Conservation (phyloP, 2,113 vertebrate species). For the Puntigrus tetrazona region DNA sequence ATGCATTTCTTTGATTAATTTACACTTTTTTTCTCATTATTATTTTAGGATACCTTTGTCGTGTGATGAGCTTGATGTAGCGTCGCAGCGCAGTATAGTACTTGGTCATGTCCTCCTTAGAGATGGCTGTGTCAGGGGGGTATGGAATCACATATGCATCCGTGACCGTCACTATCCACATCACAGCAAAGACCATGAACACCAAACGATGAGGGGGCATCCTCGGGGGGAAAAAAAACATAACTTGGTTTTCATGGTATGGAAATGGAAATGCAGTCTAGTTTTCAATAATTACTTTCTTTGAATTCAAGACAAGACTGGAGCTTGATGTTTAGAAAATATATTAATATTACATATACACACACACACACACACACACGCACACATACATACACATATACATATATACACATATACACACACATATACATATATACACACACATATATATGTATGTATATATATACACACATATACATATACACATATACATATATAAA, state of each 20-base stretch:
- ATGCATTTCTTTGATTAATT: neutral
- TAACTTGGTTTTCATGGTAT: too few relatives aligned
- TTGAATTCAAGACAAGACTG: neutral
- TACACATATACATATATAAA: too few relatives aligned
- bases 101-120: conserved; percentile 91
- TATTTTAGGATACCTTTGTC: conserved; percentile 90
- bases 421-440: too few relatives aligned
- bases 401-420: too few relatives aligned
- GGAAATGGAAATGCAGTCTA: neutral
- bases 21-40: conserved; percentile 6
- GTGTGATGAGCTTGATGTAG: conserved; percentile 97
- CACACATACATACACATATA: too few relatives aligned
- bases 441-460: too few relatives aligned
- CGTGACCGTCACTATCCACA: conserved; percentile 66
- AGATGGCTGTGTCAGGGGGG: conserved; percentile 89
- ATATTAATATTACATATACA: too few relatives aligned
- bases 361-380: too few relatives aligned
- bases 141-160: conserved; percentile 83
- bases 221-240: too few relatives aligned
- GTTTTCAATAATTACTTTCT: neutral
- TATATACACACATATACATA: too few relatives aligned
- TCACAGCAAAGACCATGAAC: conserved; percentile 76
- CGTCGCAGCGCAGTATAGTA: conserved; percentile 94
- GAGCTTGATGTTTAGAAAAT: too few relatives aligned
- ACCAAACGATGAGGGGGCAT: conserved; percentile 75